These are phyloP conservation scores for Enteromius mattozi DNA, from an alignment of 2,797 vertebrate genomes.

Conservation along the genomic window DNA sequence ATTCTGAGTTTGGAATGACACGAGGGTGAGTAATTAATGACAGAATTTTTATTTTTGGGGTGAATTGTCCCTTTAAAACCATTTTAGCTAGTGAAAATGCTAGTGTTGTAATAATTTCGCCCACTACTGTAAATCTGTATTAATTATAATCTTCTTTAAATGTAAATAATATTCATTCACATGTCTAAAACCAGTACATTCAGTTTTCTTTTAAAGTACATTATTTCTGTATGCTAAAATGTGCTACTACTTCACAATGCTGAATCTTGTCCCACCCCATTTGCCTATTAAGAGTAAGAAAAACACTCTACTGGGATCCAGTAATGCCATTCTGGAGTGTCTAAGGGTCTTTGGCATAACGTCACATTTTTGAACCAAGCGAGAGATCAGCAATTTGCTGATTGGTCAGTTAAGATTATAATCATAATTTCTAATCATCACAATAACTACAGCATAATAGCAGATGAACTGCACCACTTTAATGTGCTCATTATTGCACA, in stretches of 20 bases:
- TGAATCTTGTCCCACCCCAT: not conserved
- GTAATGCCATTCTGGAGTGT: not conserved
- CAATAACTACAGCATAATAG: not conserved
- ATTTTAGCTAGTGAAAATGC: too few relatives aligned
- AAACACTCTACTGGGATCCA: not conserved
- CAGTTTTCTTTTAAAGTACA: not conserved
- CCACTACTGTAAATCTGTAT: not conserved
- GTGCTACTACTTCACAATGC: not conserved
- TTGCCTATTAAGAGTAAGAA: not conserved
- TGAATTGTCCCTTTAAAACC: too few relatives aligned
- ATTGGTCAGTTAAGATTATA: conserved; percentile 4
- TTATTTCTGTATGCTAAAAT: not conserved
- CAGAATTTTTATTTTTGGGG: too few relatives aligned
- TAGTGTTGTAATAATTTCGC: too few relatives aligned
- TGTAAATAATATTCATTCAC: not conserved
- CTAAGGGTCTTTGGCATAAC: not conserved
- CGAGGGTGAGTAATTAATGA: too few relatives aligned
- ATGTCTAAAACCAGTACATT: not conserved
- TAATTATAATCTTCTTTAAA: not conserved
- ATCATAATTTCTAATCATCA: conserved; percentile 11
- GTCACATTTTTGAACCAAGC: not conserved
- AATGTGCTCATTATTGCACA: not conserved
- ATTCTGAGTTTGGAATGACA: too few relatives aligned
- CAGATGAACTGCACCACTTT: not conserved
- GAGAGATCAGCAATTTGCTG: not conserved